Base-by-base conservation (phyloP, 2,888 invertebrate genomes). In the Dendrolimus houi region DNA sequence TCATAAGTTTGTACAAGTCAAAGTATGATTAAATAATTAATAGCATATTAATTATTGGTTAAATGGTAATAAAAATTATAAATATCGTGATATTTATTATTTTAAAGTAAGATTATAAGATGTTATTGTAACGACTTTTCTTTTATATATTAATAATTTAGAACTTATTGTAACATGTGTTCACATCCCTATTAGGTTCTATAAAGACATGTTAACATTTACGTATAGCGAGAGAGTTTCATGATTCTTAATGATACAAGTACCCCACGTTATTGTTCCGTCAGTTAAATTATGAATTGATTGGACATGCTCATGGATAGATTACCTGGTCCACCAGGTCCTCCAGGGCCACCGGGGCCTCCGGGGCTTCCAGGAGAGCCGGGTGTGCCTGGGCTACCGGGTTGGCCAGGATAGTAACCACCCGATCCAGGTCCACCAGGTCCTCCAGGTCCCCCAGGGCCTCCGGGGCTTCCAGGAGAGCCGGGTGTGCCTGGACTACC, bases 301-400 rank as follows among this genome's bases (percentile, higher is more conserved):
- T 6, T 29, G 29, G 29, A 29, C 29, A 29, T 29, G 0, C 29
- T 29, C 6, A 29, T 29, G 29, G 29, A 29, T 29, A 67, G 66
- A 54, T 63, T 74, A 57, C 66, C 71, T 42, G 74, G 72, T 29
- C 88, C 71, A 60, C 65, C 80, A 17, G 72, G 72, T 8, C 60
- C 63, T 7, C 73, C 79, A 0, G 70, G 68, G 2, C 62, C 60
- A 2, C 70, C 68, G 7, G 66, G 68, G 7, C 61, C 62, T 17
- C 72, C 72, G 56, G 69, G 74, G 52, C 59, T 56, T 9, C 71
- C 70, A 14, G 72, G 69, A 9, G 65, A 56, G 40, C 73, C 72
- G 1, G 72, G 70, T 41, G 60, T 9, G 9, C 70, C 65, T 7
- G 73, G 71, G 47, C 60, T 62, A n/a, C 62, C 66, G 10, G 69